Percentiles rank a stretch among this genome's conserved stretches.
phyloP scores from a whole-genome alignment of 2,888 invertebrate species.

The Eulithis prunata region DNA sequence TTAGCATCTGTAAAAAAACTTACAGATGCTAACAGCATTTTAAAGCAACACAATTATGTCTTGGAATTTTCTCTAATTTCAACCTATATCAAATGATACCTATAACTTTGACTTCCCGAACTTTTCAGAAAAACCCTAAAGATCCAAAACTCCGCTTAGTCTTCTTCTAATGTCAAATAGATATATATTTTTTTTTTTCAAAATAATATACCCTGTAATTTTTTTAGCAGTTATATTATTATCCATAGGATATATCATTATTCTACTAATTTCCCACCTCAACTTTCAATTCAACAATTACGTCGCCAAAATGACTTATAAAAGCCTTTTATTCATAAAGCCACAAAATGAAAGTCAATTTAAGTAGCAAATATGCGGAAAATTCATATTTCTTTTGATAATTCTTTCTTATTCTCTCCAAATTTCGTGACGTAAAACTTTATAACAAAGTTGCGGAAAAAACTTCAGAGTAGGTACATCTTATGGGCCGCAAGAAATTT shows the following conservation, averaged over 20 bases:
- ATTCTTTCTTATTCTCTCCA: constrained; percentile 30
- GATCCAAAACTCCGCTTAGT: too few relatives aligned
- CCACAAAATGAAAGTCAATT: constrained; percentile 29
- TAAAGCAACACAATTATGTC: too few relatives aligned
- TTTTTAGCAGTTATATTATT: background rate
- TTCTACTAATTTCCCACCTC: background rate
- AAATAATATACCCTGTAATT: too few relatives aligned
- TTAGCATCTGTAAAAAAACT: too few relatives aligned
- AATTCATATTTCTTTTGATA: constrained; percentile 34
- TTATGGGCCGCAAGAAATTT: background rate
- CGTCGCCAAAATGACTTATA: constrained; percentile 7
- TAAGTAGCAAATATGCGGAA: constrained; percentile 26
- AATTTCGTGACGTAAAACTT: constrained; percentile 31
- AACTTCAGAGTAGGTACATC: constrained; percentile 5
- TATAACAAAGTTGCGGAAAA: constrained; percentile 34
- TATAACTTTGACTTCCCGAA: too few relatives aligned
- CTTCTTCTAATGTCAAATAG: too few relatives aligned
- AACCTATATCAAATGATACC: too few relatives aligned
- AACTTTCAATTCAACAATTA: constrained; percentile 11
- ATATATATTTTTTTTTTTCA: too few relatives aligned
- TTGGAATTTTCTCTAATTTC: too few relatives aligned
- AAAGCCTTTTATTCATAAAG: constrained; percentile 24
- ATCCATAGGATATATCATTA: too few relatives aligned
- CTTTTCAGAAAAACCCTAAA: too few relatives aligned
- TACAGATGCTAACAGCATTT: too few relatives aligned